A percentile compares a stretch with the other conserved stretches of the same genome.
Evolutionary conservation across 2,113 vertebrate genomes (phyloP).

Genomic region (Tetrao urogallus): DNA sequence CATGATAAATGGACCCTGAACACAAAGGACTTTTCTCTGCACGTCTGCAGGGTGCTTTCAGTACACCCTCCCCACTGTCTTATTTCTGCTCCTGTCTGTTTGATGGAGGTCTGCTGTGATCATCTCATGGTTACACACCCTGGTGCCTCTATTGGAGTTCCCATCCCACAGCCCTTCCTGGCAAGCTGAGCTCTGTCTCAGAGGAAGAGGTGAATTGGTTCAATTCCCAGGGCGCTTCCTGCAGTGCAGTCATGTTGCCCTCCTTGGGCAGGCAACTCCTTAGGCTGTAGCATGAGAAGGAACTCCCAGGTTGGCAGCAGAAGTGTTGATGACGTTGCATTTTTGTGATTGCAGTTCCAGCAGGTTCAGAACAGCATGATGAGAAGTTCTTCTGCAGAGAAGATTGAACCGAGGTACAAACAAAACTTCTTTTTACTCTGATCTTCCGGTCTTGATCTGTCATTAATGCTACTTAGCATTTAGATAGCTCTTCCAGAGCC

Average conservation of each 20-base stretch:
- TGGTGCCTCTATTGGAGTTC: not conserved
- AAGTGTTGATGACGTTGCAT: not conserved
- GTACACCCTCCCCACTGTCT: not conserved
- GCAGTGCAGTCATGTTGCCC: not conserved
- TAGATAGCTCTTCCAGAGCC: not conserved
- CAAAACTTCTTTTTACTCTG: not conserved
- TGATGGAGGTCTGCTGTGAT: not conserved
- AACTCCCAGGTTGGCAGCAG: not conserved
- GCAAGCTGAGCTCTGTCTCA: not conserved
- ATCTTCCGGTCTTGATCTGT: not conserved
- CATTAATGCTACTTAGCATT: slow-evolving; percentile 17
- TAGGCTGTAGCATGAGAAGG: not conserved
- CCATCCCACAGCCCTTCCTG: not conserved
- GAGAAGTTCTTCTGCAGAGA: slow-evolving; percentile 87
- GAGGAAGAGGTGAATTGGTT: not conserved
- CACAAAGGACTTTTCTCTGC: not conserved
- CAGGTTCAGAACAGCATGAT: slow-evolving; percentile 94
- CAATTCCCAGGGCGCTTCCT: not conserved
- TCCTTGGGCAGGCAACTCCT: not conserved
- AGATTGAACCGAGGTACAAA: slow-evolving; percentile 91
- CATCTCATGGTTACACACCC: not conserved
- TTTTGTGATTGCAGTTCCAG: slow-evolving; percentile 87
- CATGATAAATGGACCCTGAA: not conserved
- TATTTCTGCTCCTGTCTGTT: not conserved
- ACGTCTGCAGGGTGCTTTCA: not conserved